Percentiles rank a stretch among this genome's conserved stretches.
These are phyloP conservation scores for Glandiceps talaboti DNA, from an alignment of 53 echinoderm and acorn worm genomes.

Conservation along the genomic window DNA sequence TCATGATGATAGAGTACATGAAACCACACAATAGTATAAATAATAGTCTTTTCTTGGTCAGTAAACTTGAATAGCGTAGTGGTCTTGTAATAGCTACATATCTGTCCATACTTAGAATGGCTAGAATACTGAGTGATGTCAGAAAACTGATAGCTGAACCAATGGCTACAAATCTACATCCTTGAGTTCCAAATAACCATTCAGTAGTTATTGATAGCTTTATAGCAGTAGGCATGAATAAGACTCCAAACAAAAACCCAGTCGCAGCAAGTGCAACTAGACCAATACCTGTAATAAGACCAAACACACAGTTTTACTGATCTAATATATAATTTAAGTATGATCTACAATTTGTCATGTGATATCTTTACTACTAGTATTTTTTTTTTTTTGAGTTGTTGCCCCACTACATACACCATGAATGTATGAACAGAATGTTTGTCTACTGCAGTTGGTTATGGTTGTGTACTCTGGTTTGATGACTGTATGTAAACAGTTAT, in stretches of 20 bases:
- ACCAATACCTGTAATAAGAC: background rate
- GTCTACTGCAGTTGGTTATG: too few species aligned
- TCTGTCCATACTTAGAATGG: background rate
- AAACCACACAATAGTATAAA: background rate
- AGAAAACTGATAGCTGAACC: background rate
- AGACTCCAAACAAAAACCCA: background rate
- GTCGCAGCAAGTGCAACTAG: background rate
- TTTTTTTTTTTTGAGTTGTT: too few species aligned
- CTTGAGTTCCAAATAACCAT: background rate
- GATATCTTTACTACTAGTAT: too few species aligned
- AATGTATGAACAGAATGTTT: too few species aligned
- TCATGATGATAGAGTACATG: background rate
- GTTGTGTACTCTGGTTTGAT: too few species aligned
- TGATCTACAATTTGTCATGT: too few species aligned
- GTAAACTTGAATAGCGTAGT: background rate
- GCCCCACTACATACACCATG: too few species aligned
- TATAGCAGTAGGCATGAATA: background rate
- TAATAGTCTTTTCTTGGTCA: background rate
- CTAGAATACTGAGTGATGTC: background rate
- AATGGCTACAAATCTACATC: background rate
- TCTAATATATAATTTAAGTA: too few species aligned
- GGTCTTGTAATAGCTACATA: background rate
- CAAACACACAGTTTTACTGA: too few species aligned
- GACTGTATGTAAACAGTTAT: too few species aligned
- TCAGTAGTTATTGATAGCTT: background rate